These are phyloP conservation scores for Microtus montanus DNA, from an alignment of 2,113 vertebrate genomes.

Conservation along the genomic window DNA sequence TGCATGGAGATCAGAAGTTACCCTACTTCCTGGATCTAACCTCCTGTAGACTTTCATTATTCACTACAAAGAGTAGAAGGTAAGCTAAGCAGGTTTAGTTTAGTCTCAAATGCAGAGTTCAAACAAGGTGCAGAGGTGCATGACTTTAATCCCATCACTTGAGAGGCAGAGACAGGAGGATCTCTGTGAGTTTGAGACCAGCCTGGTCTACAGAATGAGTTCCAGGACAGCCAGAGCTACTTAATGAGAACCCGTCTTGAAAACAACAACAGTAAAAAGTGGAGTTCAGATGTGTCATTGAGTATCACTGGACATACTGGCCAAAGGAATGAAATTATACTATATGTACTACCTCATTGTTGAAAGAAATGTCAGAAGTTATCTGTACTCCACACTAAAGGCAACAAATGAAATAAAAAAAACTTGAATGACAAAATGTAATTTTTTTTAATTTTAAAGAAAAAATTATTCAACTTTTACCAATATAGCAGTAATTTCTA, in stretches of 20 bases:
- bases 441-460: too few species aligned
- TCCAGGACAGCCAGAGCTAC: background rate
- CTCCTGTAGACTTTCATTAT: background rate
- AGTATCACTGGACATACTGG: background rate
- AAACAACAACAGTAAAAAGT: background rate
- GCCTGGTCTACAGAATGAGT: background rate
- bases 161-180: background rate
- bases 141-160: background rate
- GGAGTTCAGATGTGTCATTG: background rate
- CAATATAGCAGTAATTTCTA: too few species aligned
- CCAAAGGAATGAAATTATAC: background rate
- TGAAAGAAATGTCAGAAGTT: background rate
- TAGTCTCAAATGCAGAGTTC: background rate
- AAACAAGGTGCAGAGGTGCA: background rate
- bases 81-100: background rate
- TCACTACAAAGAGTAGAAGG: slow-evolving; percentile 2
- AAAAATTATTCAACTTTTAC: too few species aligned
- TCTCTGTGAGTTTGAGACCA: too few species aligned
- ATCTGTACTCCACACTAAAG: background rate
- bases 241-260: background rate
- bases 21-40: background rate
- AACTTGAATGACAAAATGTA: background rate
- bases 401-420: slow-evolving; percentile 20
- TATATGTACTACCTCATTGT: background rate
- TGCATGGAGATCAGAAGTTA: background rate